A percentile compares a stretch with the other conserved stretches of the same genome.
phyloP scores from a whole-genome alignment of 1,140 invertebrate species.

The Lineus longissimus region DNA sequence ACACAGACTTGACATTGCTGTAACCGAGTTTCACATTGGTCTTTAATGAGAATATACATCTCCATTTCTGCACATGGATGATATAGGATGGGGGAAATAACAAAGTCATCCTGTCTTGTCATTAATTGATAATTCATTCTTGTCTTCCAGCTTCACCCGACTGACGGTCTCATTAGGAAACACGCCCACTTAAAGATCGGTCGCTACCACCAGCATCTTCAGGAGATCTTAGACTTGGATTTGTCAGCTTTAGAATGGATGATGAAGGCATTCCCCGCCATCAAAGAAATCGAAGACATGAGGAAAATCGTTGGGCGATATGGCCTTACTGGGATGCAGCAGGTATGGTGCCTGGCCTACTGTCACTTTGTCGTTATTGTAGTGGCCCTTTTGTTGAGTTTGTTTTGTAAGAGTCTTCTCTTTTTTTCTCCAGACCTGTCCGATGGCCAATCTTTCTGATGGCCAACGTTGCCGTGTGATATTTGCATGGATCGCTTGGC shows the following conservation, averaged over 20 bases:
- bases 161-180: conserved; percentile 94
- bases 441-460: conserved; percentile 95
- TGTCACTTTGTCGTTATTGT: too few relatives aligned
- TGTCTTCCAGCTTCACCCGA: conserved; percentile 74
- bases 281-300: conserved; percentile 99
- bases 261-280: conserved; percentile 93
- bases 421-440: conserved; percentile 70
- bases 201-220: conserved; percentile 81
- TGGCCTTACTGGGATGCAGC: conserved; percentile 92
- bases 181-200: conserved; percentile 97
- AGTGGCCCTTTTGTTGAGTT: too few relatives aligned
- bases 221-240: conserved; percentile 92
- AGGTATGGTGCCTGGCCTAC: conserved; percentile 61
- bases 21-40: too few relatives aligned
- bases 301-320: conserved; percentile 97
- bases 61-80: too few relatives aligned
- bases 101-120: too few relatives aligned
- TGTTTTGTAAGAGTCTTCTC: too few relatives aligned
- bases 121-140: background rate
- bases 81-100: too few relatives aligned
- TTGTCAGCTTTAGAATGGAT: conserved; percentile 96
- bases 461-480: conserved; percentile 97
- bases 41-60: too few relatives aligned
- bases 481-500: conserved; percentile 95
- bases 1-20: too few relatives aligned